Evolutionary conservation across 2,888 invertebrate genomes (phyloP), one percentile per base, ranked within the genome.

Genomic region (Galerucella nymphaeae): DNA sequence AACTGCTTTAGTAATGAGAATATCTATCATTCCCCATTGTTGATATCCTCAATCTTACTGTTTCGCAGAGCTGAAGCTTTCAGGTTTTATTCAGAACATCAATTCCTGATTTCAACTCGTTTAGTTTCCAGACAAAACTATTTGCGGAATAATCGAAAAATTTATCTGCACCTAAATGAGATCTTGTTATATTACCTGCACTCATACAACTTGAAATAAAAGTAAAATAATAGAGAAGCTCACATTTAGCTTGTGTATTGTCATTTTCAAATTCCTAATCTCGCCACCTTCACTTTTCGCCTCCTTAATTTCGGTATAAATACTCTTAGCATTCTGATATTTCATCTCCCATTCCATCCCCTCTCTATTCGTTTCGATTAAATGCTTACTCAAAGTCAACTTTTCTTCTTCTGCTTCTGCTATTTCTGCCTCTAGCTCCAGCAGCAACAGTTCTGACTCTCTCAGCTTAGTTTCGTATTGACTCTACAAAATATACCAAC

Each of bases 331-430:
- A 80, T 94, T 84, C 79, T 92, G 87, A 71, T 93, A 91, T 87
- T 95, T 94, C 77, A 93, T 92, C 83, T 95, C 94, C 95, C 95
- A 96, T 38, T 93, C 91, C 42, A 95, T 87, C 9, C 91, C 90
- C 84, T 94, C 93, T 48, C 91, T 88, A 80, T 91, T 91, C 30
- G 88, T 85, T 50, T 89, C 88, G 75, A 92, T 89, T 23, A 93
- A 84, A 55, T 91, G 90, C 68, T 92, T 89, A 1, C 91, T 90
- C 0, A 93, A 84, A 50, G 88, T 87, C 30, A 89, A 88, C 81
- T 94, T 94, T 38, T 93, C 92, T 63, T 89, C 90, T 76, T 91
- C 90, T 66, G 93, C 84, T 5, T 90, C 88, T 71, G 89, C 88
- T 53, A 94, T 91, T 71, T 93, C 92, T 62, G 90, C 90, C 84